Evolutionary conservation across 2,113 vertebrate species (phyloP).

Genomic region (Laterallus jamaicensis): DNA sequence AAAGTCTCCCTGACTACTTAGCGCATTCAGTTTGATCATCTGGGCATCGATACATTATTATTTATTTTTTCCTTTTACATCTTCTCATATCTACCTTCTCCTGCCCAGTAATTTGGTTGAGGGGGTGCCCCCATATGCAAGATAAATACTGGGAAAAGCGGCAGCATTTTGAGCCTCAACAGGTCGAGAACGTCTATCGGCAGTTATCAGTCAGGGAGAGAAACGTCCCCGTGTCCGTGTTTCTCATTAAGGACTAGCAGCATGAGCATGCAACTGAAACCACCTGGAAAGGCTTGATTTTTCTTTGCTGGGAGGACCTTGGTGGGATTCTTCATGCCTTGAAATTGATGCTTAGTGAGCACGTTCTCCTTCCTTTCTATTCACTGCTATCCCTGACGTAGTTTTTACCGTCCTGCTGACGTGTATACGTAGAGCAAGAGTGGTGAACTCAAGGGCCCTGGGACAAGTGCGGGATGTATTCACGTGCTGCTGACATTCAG

Average conservation of each 20-base stretch:
- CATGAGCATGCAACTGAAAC: conserved; percentile 4
- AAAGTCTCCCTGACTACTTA: conserved; percentile 78
- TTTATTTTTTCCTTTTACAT: conserved; percentile 31
- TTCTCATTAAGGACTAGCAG: neutral
- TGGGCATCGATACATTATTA: conserved; percentile 46
- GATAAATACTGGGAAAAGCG: neutral
- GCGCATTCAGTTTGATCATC: conserved; percentile 82
- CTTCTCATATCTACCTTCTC: conserved; percentile 39
- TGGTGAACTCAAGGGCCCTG: conserved; percentile 9
- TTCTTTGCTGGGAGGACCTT: conserved; percentile 18
- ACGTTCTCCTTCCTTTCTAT: conserved; percentile 52
- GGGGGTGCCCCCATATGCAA: neutral
- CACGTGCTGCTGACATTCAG: neutral
- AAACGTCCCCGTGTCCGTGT: neutral
- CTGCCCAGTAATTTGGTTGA: conserved; percentile 29
- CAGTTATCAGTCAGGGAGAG: neutral
- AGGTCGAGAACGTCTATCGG: neutral
- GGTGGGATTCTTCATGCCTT: conserved; percentile 37
- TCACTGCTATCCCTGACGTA: conserved; percentile 19
- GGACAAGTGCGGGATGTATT: neutral
- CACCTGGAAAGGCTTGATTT: conserved; percentile 58
- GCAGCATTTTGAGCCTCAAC: neutral
- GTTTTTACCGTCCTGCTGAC: conserved; percentile 47
- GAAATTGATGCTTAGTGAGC: conserved; percentile 26
- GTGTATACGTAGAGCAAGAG: neutral